Percentiles rank a stretch among this genome's conserved stretches.
Evolutionary conservation across 2,113 vertebrate species (phyloP).

Genomic region (Cavia aperea): DNA sequence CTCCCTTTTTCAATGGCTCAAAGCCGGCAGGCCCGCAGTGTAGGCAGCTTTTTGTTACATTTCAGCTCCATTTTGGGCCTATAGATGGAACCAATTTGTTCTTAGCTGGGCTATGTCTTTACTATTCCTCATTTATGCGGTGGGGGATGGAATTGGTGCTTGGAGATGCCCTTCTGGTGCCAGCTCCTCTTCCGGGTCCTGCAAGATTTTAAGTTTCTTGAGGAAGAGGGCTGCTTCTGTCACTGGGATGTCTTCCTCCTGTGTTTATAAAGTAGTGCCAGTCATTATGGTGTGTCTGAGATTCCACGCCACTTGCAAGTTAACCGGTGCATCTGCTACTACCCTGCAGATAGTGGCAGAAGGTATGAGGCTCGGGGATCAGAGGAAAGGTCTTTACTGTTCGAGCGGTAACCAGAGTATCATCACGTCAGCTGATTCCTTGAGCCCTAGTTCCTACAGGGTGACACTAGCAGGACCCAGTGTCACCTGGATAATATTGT

Average conservation of each 20-base stretch:
- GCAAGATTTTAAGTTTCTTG: neutral
- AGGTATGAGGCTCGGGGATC: neutral
- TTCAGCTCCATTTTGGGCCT: neutral
- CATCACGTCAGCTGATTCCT: neutral
- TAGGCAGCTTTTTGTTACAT: neutral
- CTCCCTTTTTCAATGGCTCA: neutral
- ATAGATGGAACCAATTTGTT: neutral
- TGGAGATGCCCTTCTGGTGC: neutral
- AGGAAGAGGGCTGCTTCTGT: neutral
- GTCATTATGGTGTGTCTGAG: neutral
- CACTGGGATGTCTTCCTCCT: neutral
- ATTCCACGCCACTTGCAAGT: neutral
- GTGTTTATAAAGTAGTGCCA: neutral
- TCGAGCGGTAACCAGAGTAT: neutral
- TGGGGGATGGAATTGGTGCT: neutral
- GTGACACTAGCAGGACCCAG: too few relatives aligned
- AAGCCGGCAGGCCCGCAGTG: neutral
- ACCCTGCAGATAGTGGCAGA: neutral
- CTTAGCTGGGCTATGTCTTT: neutral
- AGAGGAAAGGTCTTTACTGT: neutral
- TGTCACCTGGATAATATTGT: neutral
- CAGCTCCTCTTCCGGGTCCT: neutral
- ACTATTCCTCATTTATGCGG: neutral
- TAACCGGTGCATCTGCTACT: neutral
- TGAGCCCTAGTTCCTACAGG: neutral